Evolutionary conservation across 2,797 vertebrate genomes (phyloP).

Genomic region (Alcedo quadribrachys): DNA sequence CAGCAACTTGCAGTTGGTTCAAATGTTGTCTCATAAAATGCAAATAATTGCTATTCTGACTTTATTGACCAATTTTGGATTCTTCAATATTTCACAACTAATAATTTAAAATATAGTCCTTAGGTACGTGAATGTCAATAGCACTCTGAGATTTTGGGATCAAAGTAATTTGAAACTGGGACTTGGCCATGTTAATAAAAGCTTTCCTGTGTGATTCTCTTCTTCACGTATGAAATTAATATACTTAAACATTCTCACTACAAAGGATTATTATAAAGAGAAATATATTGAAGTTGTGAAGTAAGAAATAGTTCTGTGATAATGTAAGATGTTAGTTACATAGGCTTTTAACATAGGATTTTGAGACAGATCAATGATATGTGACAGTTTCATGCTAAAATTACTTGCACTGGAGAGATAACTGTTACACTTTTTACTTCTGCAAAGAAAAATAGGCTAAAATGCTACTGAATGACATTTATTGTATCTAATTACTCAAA

Average conservation of each 20-base stretch:
- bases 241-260: not conserved
- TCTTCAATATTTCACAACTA: not conserved
- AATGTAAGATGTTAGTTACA: not conserved
- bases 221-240: not conserved
- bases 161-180: not conserved
- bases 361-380: not conserved
- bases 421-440: not conserved
- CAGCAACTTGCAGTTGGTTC: not conserved
- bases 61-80: not conserved
- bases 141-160: not conserved
- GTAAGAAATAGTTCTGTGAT: not conserved
- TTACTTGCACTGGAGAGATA: not conserved
- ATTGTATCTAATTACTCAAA: not conserved
- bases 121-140: not conserved
- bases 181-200: not conserved
- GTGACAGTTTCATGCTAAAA: not conserved
- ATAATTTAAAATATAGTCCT: not conserved
- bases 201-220: not conserved
- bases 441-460: not conserved
- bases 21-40: not conserved
- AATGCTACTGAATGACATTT: not conserved
- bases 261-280: not conserved
- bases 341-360: not conserved
- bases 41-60: not conserved
- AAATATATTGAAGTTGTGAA: not conserved